A percentile compares a stretch with the other conserved stretches of the same genome.
These are phyloP conservation scores for Meandrusa payeni DNA, from an alignment of 2,888 invertebrate species.

Conservation along the genomic window DNA sequence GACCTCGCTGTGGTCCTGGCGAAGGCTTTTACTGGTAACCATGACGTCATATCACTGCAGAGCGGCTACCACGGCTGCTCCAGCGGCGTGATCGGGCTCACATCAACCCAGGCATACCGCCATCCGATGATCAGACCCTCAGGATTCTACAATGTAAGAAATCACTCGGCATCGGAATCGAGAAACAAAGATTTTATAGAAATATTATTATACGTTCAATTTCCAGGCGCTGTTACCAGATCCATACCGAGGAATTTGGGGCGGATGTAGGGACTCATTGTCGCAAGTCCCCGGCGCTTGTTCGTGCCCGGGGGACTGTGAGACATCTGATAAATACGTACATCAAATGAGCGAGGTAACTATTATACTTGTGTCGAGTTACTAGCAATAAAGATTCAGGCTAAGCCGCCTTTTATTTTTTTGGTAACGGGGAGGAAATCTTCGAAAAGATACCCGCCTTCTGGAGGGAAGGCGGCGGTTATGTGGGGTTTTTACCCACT, in stretches of 20 bases:
- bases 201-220: background rate
- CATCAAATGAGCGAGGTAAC: constrained; percentile 85
- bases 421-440: no score
- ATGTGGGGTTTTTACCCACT: no score
- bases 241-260: constrained; percentile 94
- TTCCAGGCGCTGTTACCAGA: constrained; percentile 93
- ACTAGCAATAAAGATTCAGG: no score
- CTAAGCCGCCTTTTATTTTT: no score
- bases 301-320: constrained; percentile 83
- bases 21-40: constrained; percentile 90
- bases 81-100: constrained; percentile 89
- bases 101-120: constrained; percentile 90
- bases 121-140: constrained; percentile 85
- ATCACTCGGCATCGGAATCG: no score
- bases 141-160: constrained; percentile 89
- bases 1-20: constrained; percentile 95
- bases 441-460: no score
- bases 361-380: no score
- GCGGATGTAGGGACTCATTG: constrained; percentile 96
- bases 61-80: constrained; percentile 97
- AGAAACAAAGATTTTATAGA: no score
- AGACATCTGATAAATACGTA: constrained; percentile 89
- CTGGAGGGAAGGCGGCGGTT: no score
- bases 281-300: constrained; percentile 86
- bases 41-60: constrained; percentile 91